Conservation (phyloP, 64 coral and sea anemone genomes). For the Exaiptasia diaphana region DNA sequence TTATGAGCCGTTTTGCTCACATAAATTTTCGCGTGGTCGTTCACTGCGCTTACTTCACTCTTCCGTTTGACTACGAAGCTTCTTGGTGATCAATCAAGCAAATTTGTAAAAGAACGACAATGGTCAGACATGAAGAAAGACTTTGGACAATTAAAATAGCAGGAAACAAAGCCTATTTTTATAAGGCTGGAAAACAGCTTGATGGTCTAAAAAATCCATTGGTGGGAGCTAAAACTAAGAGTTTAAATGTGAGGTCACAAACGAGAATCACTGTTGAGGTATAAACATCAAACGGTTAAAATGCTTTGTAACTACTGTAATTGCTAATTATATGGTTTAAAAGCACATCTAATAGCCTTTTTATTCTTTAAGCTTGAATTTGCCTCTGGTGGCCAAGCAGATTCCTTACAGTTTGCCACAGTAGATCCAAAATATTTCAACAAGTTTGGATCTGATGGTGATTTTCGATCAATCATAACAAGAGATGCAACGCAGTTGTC, state of each 20-base stretch:
- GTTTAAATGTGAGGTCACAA: background rate
- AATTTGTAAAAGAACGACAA: too few relatives aligned
- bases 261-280: background rate
- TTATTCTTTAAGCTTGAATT: background rate
- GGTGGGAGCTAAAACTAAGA: background rate
- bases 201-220: background rate
- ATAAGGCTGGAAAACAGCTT: background rate
- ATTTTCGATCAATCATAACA: background rate
- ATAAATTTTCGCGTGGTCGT: too few relatives aligned
- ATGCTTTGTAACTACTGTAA: too few relatives aligned
- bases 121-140: background rate
- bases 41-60: too few relatives aligned
- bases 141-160: background rate
- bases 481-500: background rate
- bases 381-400: background rate
- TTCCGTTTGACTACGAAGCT: too few relatives aligned
- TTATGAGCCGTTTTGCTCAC: too few relatives aligned
- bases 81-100: too few relatives aligned
- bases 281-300: too few relatives aligned
- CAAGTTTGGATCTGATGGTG: background rate
- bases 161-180: background rate
- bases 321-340: background rate
- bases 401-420: background rate
- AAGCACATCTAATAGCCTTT: background rate
- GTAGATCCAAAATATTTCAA: background rate